Conservation (phyloP, 2,113 vertebrate species). For the Trichomycterus rosablanca region DNA sequence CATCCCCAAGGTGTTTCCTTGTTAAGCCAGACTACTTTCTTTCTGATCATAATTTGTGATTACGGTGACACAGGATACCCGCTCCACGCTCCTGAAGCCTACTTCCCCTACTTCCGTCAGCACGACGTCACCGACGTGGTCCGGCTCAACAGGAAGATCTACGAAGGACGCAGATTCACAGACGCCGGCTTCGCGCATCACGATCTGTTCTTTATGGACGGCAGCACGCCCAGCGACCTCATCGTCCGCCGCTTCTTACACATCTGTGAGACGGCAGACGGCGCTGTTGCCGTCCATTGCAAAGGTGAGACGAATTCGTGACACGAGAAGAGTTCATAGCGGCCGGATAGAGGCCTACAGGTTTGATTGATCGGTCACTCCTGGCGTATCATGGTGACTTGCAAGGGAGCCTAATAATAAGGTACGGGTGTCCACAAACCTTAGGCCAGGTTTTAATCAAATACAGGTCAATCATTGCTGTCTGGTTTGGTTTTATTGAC, state of each 20-base stretch:
- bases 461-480: no score
- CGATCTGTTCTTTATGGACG: constrained; percentile 97
- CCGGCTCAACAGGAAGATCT: constrained; percentile 92
- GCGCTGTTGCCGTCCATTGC: constrained; percentile 90
- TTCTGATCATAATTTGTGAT: no score
- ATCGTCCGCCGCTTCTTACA: constrained; percentile 89
- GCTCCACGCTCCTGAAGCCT: constrained; percentile 89
- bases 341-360: no score
- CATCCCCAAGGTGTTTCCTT: no score
- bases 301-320: constrained; percentile 72
- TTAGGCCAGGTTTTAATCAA: no score
- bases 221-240: constrained; percentile 84
- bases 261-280: constrained; percentile 91
- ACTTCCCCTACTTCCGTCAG: constrained; percentile 90
- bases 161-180: constrained; percentile 86
- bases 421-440: no score
- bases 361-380: no score
- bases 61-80: constrained; percentile 91
- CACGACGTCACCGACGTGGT: constrained; percentile 83
- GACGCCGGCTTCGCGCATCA: constrained; percentile 91
- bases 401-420: no score
- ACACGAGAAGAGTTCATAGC: no score
- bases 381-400: no score
- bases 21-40: no score
- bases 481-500: no score